These are phyloP conservation scores for Leptarthrus brevirostris DNA, from an alignment of 2,888 invertebrate species.

Conservation along the genomic window DNA sequence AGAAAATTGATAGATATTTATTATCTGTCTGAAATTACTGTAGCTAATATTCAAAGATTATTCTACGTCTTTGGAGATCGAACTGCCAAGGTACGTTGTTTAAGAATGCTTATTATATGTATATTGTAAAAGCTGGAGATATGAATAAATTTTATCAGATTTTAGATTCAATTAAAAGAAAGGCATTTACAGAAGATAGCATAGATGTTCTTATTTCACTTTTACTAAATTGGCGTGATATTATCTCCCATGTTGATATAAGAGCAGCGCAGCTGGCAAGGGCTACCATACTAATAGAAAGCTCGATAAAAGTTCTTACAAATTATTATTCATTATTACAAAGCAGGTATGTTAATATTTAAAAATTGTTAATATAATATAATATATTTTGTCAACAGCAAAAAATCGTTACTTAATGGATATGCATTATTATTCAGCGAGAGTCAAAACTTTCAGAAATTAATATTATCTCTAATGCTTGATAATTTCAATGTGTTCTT, in stretches of 20 bases:
- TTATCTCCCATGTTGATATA: not conserved
- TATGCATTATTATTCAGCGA: not conserved
- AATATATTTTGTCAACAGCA: not conserved
- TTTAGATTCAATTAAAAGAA: not conserved
- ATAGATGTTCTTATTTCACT: not conserved
- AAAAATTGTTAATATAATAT: not conserved
- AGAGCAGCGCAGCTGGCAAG: not conserved
- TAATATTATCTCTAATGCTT: conserved; percentile 8
- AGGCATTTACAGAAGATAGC: not conserved
- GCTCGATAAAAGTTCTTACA: not conserved
- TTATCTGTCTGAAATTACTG: not conserved
- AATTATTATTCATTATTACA: not conserved
- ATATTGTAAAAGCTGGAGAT: not conserved
- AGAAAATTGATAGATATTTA: not conserved
- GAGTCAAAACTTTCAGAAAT: conserved; percentile 26
- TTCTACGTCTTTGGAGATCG: not conserved
- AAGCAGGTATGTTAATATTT: not conserved
- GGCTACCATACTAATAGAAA: not conserved
- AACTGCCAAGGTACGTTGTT: not conserved
- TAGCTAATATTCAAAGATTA: not conserved
- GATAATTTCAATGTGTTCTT: conserved; percentile 30
- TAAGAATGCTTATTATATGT: too few relatives aligned
- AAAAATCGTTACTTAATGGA: not conserved
- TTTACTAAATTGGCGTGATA: not conserved
- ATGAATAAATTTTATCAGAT: not conserved